phyloP scores from a whole-genome alignment of 2,888 invertebrate species.

The Lacanobia wlatinum region DNA sequence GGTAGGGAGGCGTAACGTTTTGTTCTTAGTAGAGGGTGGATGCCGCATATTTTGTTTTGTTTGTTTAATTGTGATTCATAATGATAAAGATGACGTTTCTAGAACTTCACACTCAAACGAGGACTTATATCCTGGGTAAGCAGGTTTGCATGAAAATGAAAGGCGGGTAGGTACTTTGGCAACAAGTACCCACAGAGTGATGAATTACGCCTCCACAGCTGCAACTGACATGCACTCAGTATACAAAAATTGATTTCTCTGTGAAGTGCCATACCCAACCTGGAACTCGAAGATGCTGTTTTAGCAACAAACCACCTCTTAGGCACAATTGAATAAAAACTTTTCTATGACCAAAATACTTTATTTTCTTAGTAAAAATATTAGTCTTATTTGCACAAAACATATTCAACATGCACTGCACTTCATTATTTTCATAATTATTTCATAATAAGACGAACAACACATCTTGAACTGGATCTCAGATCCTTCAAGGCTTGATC shows the following conservation, averaged over 20 bases:
- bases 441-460: neutral
- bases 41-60: neutral
- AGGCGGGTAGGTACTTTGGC: neutral
- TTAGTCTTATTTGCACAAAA: slow-evolving; percentile 27
- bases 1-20: slow-evolving; percentile 26
- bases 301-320: neutral
- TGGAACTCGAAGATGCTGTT: no score
- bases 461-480: slow-evolving; percentile 1
- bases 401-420: neutral
- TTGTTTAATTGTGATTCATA: neutral
- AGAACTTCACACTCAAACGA: no score
- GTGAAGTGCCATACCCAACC: no score
- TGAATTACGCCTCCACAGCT: no score
- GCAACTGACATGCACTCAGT: no score
- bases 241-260: no score
- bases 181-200: no score
- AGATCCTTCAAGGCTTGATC: neutral
- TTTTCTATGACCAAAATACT: slow-evolving; percentile 28
- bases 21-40: neutral
- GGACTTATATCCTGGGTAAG: neutral
- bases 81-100: neutral
- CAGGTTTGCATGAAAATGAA: neutral
- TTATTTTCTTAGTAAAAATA: slow-evolving; percentile 14
- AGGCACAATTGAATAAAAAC: slow-evolving; percentile 12
- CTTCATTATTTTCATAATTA: neutral